A percentile compares a stretch with the other conserved stretches of the same genome.
Evolutionary conservation across 2,888 invertebrate species (phyloP).

Genomic region (Cyaniris semiargus): DNA sequence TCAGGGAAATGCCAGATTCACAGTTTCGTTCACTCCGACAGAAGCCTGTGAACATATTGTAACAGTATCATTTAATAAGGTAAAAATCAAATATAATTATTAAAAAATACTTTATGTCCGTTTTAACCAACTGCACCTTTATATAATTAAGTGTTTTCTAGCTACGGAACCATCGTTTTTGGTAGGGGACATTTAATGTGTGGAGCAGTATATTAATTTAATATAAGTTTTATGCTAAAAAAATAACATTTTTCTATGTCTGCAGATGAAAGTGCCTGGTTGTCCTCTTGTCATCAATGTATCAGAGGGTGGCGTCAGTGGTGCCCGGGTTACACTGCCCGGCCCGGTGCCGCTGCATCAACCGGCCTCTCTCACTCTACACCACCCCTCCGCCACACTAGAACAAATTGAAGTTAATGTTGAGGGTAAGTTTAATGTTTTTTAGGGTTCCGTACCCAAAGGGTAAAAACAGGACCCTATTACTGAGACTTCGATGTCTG

Average conservation of each 20-base stretch:
- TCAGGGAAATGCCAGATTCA: constrained; percentile 86
- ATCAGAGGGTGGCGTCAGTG: constrained; percentile 77
- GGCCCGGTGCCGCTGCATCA: constrained; percentile 87
- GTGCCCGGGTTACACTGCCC: constrained; percentile 85
- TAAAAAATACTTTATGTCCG: no score
- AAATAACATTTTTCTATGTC: not conserved
- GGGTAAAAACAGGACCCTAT: no score
- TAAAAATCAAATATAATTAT: constrained; percentile 54
- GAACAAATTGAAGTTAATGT: constrained; percentile 98
- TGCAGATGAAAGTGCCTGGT: constrained; percentile 86
- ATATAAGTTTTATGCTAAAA: not conserved
- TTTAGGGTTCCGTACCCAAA: no score
- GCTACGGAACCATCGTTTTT: no score
- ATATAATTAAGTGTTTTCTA: no score
- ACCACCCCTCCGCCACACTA: constrained; percentile 92
- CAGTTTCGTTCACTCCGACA: constrained; percentile 97
- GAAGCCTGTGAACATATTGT: constrained; percentile 97
- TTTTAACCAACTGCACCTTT: no score
- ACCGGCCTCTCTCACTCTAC: constrained; percentile 85
- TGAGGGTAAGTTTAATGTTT: constrained; percentile 86
- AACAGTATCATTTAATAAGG: constrained; percentile 98
- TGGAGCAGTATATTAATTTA: no score
- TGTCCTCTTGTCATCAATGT: constrained; percentile 95
- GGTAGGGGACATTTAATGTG: no score
- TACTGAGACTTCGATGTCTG: no score